Evolutionary conservation across 1,140 invertebrate species (phyloP), one percentile per base, ranked within the genome.

Genomic region (Telenomus remus): DNA sequence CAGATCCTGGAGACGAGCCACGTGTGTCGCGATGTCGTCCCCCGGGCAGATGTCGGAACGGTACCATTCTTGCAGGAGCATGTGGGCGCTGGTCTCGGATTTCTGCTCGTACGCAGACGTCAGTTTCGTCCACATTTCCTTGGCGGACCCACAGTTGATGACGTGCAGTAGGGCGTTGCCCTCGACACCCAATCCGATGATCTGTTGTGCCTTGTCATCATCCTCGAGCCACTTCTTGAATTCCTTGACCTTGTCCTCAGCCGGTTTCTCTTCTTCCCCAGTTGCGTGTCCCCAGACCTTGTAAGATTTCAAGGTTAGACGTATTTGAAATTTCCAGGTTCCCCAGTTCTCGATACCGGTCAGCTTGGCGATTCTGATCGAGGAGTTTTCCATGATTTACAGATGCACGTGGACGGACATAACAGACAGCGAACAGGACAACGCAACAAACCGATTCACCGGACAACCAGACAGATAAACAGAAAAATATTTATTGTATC

Each of bases 1-100:
- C 13, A 85, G 48, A 44, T 82, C 78, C 54, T 84, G 61, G 0
- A 86, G 27, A 12, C 75, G 76, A 14, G 75, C 63, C 14, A 83
- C 70, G 59, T 80, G 78, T 16, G 68, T 76, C 0, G 74, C 61
- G 10, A 84, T 80, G 43, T 76, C 77, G 13, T 80, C 80, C 0
- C 33, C 15, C 3, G 54, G 8, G 42, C 57, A 7, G 9, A 51
- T 53, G 44, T 61, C 33, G 9, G 34, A 65, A 15, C 47, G 51
- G 48, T 78, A 87, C 70, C 84, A 86, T 13, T 79, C 46, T 70
- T 87, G 79, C 37, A 83, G 79, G 0, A 86, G 42, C 19, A 86
- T 78, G 55, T 87, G 82, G 0, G 84, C 65, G 43, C 71, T 84
- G 2, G 79, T 73, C 50, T 85, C 81, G 0, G 82, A 80, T 68